Evolutionary conservation across 2,888 invertebrate species (phyloP).

Genomic region (Apamea anceps): DNA sequence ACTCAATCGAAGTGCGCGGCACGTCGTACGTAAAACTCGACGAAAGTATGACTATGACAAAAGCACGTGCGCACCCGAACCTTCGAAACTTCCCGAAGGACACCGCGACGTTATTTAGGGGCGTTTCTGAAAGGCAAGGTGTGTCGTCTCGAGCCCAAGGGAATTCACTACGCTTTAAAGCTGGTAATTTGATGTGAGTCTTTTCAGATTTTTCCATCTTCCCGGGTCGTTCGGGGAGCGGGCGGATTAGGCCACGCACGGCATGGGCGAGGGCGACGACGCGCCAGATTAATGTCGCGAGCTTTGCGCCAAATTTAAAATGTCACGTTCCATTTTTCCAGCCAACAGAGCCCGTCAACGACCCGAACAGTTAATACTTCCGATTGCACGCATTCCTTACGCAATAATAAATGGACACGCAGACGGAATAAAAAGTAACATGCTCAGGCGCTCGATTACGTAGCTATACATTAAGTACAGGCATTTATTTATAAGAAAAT

Average conservation of each 20-base stretch:
- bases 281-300: slow-evolving; percentile 88
- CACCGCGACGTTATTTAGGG: slow-evolving; percentile 86
- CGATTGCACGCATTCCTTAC: slow-evolving; percentile 77
- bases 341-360: slow-evolving; percentile 83
- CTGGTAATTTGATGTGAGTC: slow-evolving; percentile 90
- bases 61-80: slow-evolving; percentile 87
- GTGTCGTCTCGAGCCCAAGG: slow-evolving; percentile 84
- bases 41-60: slow-evolving; percentile 88
- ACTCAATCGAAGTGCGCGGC: slow-evolving; percentile 87
- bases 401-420: slow-evolving; percentile 61
- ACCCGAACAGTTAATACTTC: slow-evolving; percentile 80
- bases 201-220: slow-evolving; percentile 89
- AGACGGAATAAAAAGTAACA: slow-evolving; percentile 45
- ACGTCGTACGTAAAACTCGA: slow-evolving; percentile 88
- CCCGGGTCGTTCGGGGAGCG: slow-evolving; percentile 85
- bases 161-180: slow-evolving; percentile 89
- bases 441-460: slow-evolving; percentile 26
- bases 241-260: slow-evolving; percentile 88
- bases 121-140: slow-evolving; percentile 88
- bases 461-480: slow-evolving; percentile 10
- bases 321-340: slow-evolving; percentile 89
- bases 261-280: slow-evolving; percentile 86
- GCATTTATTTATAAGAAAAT: slow-evolving; percentile 35
- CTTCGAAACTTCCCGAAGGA: slow-evolving; percentile 88
- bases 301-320: slow-evolving; percentile 89